Base-by-base conservation (phyloP, 2,797 vertebrate species). In the Brotula barbata region DNA sequence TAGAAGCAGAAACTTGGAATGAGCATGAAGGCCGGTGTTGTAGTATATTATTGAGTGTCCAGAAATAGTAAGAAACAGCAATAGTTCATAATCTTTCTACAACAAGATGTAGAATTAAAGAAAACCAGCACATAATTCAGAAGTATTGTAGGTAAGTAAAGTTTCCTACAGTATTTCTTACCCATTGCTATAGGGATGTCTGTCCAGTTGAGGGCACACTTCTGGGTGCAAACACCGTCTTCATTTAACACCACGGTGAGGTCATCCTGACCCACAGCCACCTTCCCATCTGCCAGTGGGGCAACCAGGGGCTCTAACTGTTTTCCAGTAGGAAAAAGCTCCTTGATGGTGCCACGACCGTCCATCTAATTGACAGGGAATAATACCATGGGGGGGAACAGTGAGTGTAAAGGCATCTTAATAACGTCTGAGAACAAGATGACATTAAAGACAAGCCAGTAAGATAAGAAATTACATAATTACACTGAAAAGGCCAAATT, bases 181-280 rank as follows among this genome's bases (percentile, higher is more conserved):
- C 97, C 97, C 97, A 99, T 99, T 22, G 95, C 94, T 77, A 96
- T 95, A 8, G 97, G 97, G 78, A 99, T 99, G 87, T 99, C 97
- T 0, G 96, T 99, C 97, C 97, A 99, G 80, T 97, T 98, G 72
- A 99, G 93, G 66, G 96, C 96, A 73, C 95, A 97, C 65, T 99
- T 99, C 89, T 97, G 96, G n/a, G 96, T 98, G 83, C 95, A 98
- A 64, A 89, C 72, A 0, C 97, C 97, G 66, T 99, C 97, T 77
- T 98, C 97, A 6, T 99, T 97, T 20, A 99, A 89, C 10, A 99
- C 95, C 69, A 99, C 97, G 0, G 97, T 99, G 9, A 99, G 89
- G 74, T 99, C 97, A 68, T 99, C 97, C 85, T 99, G 97, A 16
- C 97, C 97, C 37, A 99, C 95, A 0, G 96, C 97, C 68, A 99